Evolutionary conservation across 2,888 invertebrate genomes (phyloP), one percentile per base, ranked within the genome.

Genomic region (Dryomyza anilis): DNA sequence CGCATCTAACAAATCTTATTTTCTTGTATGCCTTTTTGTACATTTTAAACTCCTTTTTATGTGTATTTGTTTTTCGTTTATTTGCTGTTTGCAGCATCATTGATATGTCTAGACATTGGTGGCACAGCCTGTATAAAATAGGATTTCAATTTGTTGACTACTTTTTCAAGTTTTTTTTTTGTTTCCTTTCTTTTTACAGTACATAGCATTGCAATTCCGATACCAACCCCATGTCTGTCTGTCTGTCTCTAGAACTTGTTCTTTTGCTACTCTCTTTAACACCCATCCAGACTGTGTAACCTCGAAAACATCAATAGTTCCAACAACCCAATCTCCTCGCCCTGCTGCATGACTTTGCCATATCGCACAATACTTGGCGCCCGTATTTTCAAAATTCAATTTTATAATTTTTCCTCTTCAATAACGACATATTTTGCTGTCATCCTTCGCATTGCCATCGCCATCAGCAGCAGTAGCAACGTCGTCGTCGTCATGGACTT

Each of bases 361-460:
- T 25, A 16, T 43, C 10, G n/a, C n/a, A 16, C 29, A 12, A 23
- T n/a, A 12, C 3, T n/a, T 25, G 21, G 27, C 4, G 16, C 29
- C 27, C 33, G 12, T 16, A 56, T 39, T 65, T 29, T 27, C 29
- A 50, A 63, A 63, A 66, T 66, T 63, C 48, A 66, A 61, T 67
- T 64, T 64, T 61, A 57, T 52, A 57, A 58, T 64, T 45, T 45
- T 48, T 57, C 30, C 52, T 10, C 45, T 50, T 36, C 3, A 50
- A 16, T 39, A 12, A 29, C 58, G 25, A 46, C 58, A 43, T 58
- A 50, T 36, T 52, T 23, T 16, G 52, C 50, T 52, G 39, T 25
- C 52, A 36, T 23, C 52, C 61, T 16, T 4, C 19, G n/a, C 16
- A 6, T 43, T n/a, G 16, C 43, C 16, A 16, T 39, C 12, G 14